Percentiles rank a stretch among this genome's conserved stretches.
phyloP scores from a whole-genome alignment of 2,113 vertebrate species.

The Phalacrocorax pelagicus region DNA sequence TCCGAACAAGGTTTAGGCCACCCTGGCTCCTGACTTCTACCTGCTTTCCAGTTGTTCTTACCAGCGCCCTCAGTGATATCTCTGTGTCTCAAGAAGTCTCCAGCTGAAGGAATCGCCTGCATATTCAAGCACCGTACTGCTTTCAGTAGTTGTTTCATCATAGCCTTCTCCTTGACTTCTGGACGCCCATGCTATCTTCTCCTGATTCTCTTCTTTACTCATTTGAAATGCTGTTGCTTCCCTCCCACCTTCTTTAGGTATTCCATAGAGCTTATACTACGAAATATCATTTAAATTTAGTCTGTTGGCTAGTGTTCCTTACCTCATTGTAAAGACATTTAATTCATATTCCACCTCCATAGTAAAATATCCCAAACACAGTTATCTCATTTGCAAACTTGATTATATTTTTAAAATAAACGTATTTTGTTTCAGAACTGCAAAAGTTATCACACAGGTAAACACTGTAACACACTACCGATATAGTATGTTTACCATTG shows the following conservation, averaged over 20 bases:
- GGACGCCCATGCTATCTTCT: neutral
- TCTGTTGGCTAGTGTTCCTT: neutral
- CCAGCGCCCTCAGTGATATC: neutral
- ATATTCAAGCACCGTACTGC: neutral
- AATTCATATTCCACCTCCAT: neutral
- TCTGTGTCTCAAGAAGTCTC: neutral
- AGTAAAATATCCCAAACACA: neutral
- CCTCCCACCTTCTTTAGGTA: neutral
- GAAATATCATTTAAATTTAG: neutral
- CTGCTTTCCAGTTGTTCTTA: neutral
- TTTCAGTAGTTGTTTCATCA: neutral
- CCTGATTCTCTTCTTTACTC: neutral
- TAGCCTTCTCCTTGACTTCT: neutral
- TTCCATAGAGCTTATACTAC: neutral
- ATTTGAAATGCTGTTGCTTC: neutral
- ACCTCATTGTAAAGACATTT: neutral
- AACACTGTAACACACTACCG: neutral
- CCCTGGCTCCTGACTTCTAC: neutral
- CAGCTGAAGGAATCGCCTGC: neutral
- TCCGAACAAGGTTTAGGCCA: neutral
- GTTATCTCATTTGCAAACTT: neutral
- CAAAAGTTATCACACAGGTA: neutral
- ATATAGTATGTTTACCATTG: neutral
- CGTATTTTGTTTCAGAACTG: neutral
- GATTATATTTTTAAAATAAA: neutral